Evolutionary conservation across 2,888 invertebrate species (phyloP).

Genomic region (Drosophila mulleri): DNA sequence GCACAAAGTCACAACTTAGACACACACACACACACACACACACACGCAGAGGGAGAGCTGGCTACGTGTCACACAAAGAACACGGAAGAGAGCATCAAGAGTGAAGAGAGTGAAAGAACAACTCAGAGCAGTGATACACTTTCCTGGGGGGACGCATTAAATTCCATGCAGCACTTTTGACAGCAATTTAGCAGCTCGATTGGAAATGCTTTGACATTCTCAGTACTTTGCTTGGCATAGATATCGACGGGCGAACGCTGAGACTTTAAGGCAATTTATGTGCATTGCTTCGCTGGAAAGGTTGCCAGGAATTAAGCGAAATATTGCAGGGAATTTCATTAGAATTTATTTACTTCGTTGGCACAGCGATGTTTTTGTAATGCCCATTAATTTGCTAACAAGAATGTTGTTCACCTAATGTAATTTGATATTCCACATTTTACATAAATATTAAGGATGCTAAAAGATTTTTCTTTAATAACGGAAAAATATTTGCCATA

Average conservation of each 20-base stretch:
- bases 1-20: conserved; percentile 32
- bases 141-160: conserved; percentile 3
- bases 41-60: conserved; percentile 6
- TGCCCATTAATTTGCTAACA: not conserved
- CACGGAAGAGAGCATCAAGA: not conserved
- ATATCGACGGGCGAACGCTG: not conserved
- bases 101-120: not conserved
- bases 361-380: not conserved
- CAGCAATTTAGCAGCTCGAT: conserved; percentile 12
- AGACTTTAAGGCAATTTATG: conserved; percentile 3
- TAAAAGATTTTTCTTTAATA: not conserved
- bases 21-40: conserved; percentile 1
- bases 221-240: not conserved
- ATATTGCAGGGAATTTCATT: not conserved
- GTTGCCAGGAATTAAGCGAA: not conserved
- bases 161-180: conserved; percentile 10
- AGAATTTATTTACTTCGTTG: not conserved
- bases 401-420: not conserved
- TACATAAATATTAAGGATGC: not conserved
- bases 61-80: conserved; percentile 20
- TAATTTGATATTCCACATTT: not conserved
- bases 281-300: not conserved
- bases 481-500: not conserved
- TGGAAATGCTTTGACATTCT: not conserved
- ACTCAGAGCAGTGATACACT: not conserved